Base-by-base conservation (phyloP, 1,140 invertebrate genomes). In the Platyscapa corneri region DNA sequence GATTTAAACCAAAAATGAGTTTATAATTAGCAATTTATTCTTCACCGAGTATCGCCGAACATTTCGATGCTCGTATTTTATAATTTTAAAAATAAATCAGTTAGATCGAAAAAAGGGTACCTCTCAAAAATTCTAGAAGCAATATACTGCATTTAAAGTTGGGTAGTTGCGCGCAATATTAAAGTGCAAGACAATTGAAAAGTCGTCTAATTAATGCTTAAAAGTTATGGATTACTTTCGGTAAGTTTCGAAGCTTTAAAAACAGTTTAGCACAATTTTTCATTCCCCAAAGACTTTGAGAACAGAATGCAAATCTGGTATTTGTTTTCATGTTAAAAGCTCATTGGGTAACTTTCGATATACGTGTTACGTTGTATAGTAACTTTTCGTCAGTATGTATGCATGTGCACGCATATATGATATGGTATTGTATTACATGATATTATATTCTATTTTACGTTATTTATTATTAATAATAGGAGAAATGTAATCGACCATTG, bases 321-420 rank as follows among this genome's bases (percentile, higher is more conserved):
- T 79, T 56, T 53, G 34, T 74, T 74, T 75, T 27, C 34, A 80
- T 39, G 53, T 84, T 80, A 74, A 56, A 85, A 85, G 83, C 77
- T 85, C 83, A 80, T 80, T 80, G 37, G 46, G 67, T 85, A n/a
- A 85, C 23, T 72, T 78, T 70, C 70, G 64, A 85, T 79, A 79
- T 74, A 80, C 67, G 3, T 64, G 46, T 39, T 56, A 80, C 34
- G 32, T 79, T 70, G 77, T 70, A 70, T 39, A 46, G 42, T n/a
- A 60, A 42, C 65, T 8, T 83, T 77, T 67, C 32, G 12, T 60
- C 70, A 7, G 56, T 37, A 42, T 39, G 27, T 23, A 53, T 53
- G 18, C 32, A 42, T 46, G 12, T 46, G 30, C 49, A 27, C 20
- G 64, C 56, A 64, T 60, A 39, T 39, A 76, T 16, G 49, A 49